Evolutionary conservation across 2,797 vertebrate species (phyloP).

Genomic region (Semotilus atromaculatus): DNA sequence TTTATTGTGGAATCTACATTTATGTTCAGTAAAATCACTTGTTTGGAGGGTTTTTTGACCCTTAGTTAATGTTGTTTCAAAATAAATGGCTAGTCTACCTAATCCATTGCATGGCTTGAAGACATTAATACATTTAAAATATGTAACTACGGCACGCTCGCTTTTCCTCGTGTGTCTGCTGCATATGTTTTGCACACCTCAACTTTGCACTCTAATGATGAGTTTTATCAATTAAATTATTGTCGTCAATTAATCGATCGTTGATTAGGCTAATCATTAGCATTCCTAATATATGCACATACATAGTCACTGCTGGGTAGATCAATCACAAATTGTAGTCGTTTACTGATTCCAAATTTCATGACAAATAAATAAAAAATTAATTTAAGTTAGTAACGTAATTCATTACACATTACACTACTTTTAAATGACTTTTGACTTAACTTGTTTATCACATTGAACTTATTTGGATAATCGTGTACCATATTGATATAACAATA

Average conservation of each 20-base stretch:
- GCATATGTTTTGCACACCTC: background rate
- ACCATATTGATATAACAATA: background rate
- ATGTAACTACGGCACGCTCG: background rate
- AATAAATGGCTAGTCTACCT: background rate
- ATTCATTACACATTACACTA: background rate
- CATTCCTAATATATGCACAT: background rate
- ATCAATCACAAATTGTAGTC: too few relatives aligned
- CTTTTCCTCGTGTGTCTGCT: background rate
- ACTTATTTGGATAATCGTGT: background rate
- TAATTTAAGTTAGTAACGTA: background rate
- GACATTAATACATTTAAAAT: background rate
- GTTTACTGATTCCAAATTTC: background rate
- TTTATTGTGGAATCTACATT: background rate
- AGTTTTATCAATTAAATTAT: background rate
- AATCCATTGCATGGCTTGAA: background rate
- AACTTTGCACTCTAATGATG: background rate
- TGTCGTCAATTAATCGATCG: background rate
- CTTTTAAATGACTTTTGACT: background rate
- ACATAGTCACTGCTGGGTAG: too few relatives aligned
- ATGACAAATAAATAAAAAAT: too few relatives aligned
- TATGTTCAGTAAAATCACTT: background rate
- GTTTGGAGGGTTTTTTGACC: background rate
- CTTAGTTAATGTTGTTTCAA: background rate
- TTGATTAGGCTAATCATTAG: background rate
- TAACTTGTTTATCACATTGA: background rate